Evolutionary conservation across 2,888 invertebrate genomes (phyloP).

Genomic region (Heteropelma amictum): DNA sequence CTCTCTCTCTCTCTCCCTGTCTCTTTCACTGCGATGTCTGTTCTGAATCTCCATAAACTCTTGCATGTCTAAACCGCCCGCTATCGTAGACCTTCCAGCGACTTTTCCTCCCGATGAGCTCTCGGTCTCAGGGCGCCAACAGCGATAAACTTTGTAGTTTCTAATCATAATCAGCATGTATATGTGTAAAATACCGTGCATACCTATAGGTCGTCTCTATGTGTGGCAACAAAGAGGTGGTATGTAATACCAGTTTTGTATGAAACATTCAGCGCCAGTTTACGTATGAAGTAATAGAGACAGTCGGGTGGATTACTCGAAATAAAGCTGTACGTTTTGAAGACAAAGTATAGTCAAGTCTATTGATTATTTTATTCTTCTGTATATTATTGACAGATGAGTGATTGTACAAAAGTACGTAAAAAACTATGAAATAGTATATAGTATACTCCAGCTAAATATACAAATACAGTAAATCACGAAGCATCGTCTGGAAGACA

Average conservation of each 20-base stretch:
- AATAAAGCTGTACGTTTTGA: too few relatives aligned
- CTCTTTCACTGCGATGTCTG: constrained; percentile 14
- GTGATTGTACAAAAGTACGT: too few relatives aligned
- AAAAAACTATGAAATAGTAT: neutral
- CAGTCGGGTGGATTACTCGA: too few relatives aligned
- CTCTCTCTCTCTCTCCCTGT: constrained; percentile 48
- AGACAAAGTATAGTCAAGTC: too few relatives aligned
- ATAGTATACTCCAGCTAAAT: neutral
- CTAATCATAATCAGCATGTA: constrained; percentile 35
- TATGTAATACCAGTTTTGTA: neutral
- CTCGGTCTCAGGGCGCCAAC: constrained; percentile 6
- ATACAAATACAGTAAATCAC: constrained; percentile 16
- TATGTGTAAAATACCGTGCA: neutral
- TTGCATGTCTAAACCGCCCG: constrained; percentile 7
- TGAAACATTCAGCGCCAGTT: neutral
- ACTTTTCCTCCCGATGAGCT: constrained; percentile 46
- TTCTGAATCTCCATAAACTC: constrained; percentile 22
- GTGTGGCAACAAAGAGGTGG: neutral
- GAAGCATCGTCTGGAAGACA: constrained; percentile 19
- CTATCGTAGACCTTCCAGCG: neutral
- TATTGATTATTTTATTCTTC: neutral
- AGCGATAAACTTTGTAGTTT: constrained; percentile 39
- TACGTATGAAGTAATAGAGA: neutral
- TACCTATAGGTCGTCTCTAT: neutral
- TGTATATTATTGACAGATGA: neutral